phyloP scores from a whole-genome alignment of 2,888 invertebrate species.

The Eubasilissa splendida region DNA sequence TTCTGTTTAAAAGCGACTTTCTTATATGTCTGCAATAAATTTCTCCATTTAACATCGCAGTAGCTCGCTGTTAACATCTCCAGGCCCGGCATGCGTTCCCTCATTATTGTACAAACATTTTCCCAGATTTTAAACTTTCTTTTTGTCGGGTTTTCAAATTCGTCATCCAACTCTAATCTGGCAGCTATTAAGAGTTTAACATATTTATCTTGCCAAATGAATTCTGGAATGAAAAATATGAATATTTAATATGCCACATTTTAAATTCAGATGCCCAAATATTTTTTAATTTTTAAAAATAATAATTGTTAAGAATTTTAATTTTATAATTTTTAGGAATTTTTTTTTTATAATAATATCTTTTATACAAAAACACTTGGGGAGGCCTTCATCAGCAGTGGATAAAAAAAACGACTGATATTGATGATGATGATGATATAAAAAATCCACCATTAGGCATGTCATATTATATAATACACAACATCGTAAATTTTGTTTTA shows the following conservation, averaged over 20 bases:
- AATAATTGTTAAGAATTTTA: too few relatives aligned
- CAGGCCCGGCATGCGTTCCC: neutral
- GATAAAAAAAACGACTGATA: too few relatives aligned
- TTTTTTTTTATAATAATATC: too few relatives aligned
- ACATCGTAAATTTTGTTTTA: too few relatives aligned
- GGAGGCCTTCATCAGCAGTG: too few relatives aligned
- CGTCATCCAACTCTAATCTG: conserved; percentile 22
- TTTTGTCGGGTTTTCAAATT: conserved; percentile 34
- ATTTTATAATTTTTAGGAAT: too few relatives aligned
- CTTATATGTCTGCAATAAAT: conserved; percentile 28
- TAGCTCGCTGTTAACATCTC: conserved; percentile 11
- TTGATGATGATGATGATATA: too few relatives aligned
- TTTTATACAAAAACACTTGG: too few relatives aligned
- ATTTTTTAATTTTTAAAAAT: too few relatives aligned
- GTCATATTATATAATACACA: too few relatives aligned
- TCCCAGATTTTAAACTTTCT: conserved; percentile 33
- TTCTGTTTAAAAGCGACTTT: conserved; percentile 33
- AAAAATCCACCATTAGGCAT: too few relatives aligned
- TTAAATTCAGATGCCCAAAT: too few relatives aligned
- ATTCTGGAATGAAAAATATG: conserved; percentile 22
- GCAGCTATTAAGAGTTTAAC: conserved; percentile 8
- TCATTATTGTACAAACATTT: conserved; percentile 23
- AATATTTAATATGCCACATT: neutral
- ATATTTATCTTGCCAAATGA: conserved; percentile 36
- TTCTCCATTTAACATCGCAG: conserved; percentile 39